phyloP scores from a whole-genome alignment of 37 sponge, comb jelly and placozoan genomes.

The Ianthella basta region DNA sequence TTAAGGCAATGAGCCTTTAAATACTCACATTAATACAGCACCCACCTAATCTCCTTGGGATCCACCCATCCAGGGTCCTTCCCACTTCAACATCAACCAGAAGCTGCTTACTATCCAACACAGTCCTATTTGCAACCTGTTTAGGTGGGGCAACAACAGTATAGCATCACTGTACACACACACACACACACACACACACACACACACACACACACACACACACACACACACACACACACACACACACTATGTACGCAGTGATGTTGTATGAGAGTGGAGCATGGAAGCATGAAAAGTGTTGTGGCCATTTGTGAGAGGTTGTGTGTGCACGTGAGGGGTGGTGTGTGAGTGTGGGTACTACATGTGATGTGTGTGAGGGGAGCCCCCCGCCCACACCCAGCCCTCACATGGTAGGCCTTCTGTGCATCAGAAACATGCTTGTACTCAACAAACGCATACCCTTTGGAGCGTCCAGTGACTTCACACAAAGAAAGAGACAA shows the following conservation, averaged over 20 bases:
- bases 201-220: too few species aligned
- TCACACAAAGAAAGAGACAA: not conserved
- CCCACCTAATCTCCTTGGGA: conserved; percentile 90
- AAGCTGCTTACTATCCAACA: conserved; percentile 67
- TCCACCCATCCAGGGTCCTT: conserved; percentile 85
- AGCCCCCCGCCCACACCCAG: not conserved
- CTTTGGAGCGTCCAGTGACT: conserved; percentile 88
- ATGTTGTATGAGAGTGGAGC: too few species aligned
- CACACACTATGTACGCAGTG: too few species aligned
- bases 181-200: conserved; percentile 32
- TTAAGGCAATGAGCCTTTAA: not conserved
- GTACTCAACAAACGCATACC: conserved; percentile 91
- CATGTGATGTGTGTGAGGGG: too few species aligned
- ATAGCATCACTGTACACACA: not conserved
- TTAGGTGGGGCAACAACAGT: not conserved
- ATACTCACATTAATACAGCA: not conserved
- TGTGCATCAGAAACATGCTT: conserved; percentile 58
- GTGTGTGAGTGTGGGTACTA: too few species aligned
- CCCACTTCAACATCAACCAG: conserved; percentile 91
- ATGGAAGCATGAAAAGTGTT: too few species aligned
- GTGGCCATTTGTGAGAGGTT: too few species aligned
- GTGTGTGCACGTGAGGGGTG: too few species aligned
- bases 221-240: too few species aligned
- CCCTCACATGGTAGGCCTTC: conserved; percentile 63
- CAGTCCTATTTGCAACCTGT: conserved; percentile 54